phyloP scores from a whole-genome alignment of 2,797 vertebrate species.

The Anomalospiza imberbis region DNA sequence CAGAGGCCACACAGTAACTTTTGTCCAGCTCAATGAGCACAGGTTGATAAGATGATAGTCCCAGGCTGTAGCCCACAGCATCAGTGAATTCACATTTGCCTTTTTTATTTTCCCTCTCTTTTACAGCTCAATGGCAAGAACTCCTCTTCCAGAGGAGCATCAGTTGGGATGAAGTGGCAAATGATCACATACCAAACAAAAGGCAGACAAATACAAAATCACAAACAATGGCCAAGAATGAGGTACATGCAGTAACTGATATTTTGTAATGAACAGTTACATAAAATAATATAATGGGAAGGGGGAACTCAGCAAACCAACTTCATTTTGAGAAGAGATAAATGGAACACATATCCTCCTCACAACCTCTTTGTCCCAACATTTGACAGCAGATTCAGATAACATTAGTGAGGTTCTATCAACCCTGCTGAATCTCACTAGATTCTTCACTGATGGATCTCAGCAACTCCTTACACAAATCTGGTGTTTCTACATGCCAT shows the following conservation, averaged over 20 bases:
- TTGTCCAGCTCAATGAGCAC: rapidly evolving
- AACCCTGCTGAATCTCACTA: background rate
- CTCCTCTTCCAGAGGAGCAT: background rate
- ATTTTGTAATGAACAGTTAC: background rate
- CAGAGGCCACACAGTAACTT: background rate
- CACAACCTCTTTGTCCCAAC: background rate
- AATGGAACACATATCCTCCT: background rate
- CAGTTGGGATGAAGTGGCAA: background rate
- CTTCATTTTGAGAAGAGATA: background rate
- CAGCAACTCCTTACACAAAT: background rate
- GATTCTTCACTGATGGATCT: background rate
- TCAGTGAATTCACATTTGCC: background rate
- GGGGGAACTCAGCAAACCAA: background rate
- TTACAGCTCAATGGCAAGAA: background rate
- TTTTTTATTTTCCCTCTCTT: background rate
- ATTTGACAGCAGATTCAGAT: background rate
- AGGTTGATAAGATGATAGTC: background rate
- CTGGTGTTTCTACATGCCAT: background rate
- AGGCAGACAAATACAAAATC: background rate
- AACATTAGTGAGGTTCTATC: background rate
- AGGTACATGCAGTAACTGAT: background rate
- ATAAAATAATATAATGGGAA: background rate
- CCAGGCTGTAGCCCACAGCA: background rate
- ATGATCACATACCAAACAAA: background rate
- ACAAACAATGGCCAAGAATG: background rate